Evolutionary conservation across 2,113 vertebrate species (phyloP), one percentile per base, ranked within the genome.

Genomic region (Sturnira hondurensis): DNA sequence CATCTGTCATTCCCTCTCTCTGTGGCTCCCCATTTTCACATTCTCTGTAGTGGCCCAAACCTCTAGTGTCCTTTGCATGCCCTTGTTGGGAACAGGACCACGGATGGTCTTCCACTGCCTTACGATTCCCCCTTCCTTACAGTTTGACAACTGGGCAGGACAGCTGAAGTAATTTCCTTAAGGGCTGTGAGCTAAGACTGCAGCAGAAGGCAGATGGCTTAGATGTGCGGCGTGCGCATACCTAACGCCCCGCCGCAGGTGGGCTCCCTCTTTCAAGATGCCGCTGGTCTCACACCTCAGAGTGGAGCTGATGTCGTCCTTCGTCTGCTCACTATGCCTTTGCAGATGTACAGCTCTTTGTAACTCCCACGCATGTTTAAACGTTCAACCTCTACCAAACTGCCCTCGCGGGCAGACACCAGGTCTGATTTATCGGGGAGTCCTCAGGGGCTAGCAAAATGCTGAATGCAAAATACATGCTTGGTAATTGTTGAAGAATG

Each of bases 1-100:
- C 94, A 73, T 96, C 97, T 96, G 86, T 81, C 16, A 0, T 33
- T 38, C 26, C 8, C 47, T 83, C 38, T 70, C 67, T 94, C 88
- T 73, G 67, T 89, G 77, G 76, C 54, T 70, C 73, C 86, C 93
- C 54, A 22, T 76, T 96, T 74, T 85, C 82, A 28, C 58, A 5
- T 15, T 19, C 38, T 95, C 36, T 87, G 86, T 52, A 54, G 81
- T 50, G 94, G 52, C 83, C 65, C 52, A 33, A 94, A 81, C 41
- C 77, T 63, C 26, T 80, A 82, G 4, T 68, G 52, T 76, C 63
- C 68, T 84, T 63, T 58, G 36, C 33, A 26, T 47, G 86, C 73
- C 82, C 89, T 95, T 15, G 0, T 8, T 89, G 56, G 7, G 43
- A 74, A 73, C 12, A 88, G 43, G 28, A 10, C 38, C 41, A 1